Percentiles rank a stretch among this genome's conserved stretches.
Conservation (phyloP, 2,113 vertebrate genomes). For the Lophura nycthemera region DNA sequence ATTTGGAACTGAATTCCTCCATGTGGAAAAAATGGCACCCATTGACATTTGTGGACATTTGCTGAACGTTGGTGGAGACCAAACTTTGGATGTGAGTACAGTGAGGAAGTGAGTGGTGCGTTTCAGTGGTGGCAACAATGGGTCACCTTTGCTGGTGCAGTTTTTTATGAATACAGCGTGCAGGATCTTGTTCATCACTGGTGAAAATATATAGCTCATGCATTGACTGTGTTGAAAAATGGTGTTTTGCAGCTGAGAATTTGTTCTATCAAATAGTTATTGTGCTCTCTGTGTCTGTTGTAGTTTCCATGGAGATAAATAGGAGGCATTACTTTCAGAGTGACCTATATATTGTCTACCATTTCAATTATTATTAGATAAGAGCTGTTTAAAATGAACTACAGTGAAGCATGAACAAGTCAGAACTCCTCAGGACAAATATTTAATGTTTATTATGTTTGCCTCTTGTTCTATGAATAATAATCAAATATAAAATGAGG, state of each 20-base stretch:
- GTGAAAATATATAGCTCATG: not conserved
- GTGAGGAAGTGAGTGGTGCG: too few species aligned
- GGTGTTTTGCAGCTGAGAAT: not conserved
- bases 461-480: slow-evolving; percentile 31
- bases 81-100: not conserved
- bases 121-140: not conserved
- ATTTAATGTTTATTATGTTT: slow-evolving; percentile 42
- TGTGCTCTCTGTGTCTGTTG: not conserved
- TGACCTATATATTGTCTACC: not conserved
- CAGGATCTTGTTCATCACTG: not conserved
- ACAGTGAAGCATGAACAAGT: not conserved
- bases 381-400: not conserved
- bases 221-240: not conserved
- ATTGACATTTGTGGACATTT: not conserved
- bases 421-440: not conserved
- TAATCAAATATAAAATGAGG: slow-evolving; percentile 12
- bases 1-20: not conserved
- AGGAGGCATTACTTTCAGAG: not conserved
- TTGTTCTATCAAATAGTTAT: not conserved
- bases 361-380: not conserved
- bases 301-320: not conserved
- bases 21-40: not conserved
- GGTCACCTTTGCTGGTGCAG: not conserved
- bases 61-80: not conserved
- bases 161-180: not conserved